Evolutionary conservation across 2,113 vertebrate species (phyloP).

Genomic region (Microtus oregoni): DNA sequence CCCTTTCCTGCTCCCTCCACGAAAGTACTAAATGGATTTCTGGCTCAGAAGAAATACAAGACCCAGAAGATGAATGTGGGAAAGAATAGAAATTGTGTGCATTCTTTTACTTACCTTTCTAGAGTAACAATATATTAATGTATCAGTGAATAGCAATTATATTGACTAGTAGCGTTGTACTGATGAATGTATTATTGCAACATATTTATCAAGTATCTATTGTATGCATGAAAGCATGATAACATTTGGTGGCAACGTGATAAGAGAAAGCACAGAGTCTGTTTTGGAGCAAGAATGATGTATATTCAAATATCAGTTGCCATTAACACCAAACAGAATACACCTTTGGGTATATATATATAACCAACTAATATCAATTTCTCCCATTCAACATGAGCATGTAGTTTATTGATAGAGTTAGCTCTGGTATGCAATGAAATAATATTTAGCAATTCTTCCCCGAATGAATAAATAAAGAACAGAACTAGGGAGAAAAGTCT

Average conservation of each 20-base stretch:
- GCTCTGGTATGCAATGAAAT: background rate
- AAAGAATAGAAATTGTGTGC: background rate
- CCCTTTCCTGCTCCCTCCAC: too few species aligned
- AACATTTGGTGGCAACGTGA: background rate
- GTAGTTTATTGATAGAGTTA: background rate
- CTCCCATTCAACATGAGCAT: background rate
- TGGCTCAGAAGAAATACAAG: background rate
- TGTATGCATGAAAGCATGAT: background rate
- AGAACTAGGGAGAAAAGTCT: background rate
- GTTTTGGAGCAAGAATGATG: background rate
- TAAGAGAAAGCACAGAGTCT: background rate
- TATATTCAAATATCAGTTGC: background rate
- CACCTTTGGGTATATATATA: background rate
- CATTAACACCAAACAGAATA: background rate
- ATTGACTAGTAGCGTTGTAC: background rate
- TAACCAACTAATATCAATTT: background rate
- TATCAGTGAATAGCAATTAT: background rate
- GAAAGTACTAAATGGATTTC: background rate
- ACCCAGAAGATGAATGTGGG: background rate
- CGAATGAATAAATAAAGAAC: background rate
- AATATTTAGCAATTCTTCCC: background rate
- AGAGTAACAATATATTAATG: background rate
- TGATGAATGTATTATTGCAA: background rate
- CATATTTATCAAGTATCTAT: background rate
- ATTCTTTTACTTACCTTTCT: background rate